Conservation (phyloP, 2,888 invertebrate genomes). For the Caenorhabditis auriculariae region DNA sequence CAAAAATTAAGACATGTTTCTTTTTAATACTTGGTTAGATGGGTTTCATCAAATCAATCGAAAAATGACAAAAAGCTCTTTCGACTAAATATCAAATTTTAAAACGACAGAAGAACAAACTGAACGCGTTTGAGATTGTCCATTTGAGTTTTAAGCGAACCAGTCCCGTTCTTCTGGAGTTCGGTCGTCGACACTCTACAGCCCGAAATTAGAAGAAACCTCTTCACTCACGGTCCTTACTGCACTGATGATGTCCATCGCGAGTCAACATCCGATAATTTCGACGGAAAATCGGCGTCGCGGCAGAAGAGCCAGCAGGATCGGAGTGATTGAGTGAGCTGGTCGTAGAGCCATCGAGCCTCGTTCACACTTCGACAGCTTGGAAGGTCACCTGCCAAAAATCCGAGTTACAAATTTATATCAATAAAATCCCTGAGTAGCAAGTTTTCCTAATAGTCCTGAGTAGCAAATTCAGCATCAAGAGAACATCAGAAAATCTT, state of each 20-base stretch:
- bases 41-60: too few species aligned
- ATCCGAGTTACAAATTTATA: neutral
- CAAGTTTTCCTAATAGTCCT: too few species aligned
- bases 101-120: too few species aligned
- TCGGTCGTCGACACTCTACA: conserved; percentile 84
- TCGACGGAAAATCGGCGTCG: conserved; percentile 84
- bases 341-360: conserved; percentile 92
- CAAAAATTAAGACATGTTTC: too few species aligned
- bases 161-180: conserved; percentile 84
- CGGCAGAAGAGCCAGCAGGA: conserved; percentile 97
- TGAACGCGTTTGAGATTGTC: conserved; percentile 80
- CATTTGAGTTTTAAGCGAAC: conserved; percentile 72
- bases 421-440: neutral
- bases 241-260: conserved; percentile 92
- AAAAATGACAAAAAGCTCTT: too few species aligned
- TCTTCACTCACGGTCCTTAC: conserved; percentile 8
- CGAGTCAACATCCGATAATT: conserved; percentile 91
- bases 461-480: too few species aligned
- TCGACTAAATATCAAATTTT: neutral
- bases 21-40: too few species aligned
- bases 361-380: conserved; percentile 90
- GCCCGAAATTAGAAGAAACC: neutral
- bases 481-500: too few species aligned
- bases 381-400: conserved; percentile 74
- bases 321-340: conserved; percentile 91